phyloP scores from a whole-genome alignment of 2,888 invertebrate species.

The Dromius quadrimaculatus region DNA sequence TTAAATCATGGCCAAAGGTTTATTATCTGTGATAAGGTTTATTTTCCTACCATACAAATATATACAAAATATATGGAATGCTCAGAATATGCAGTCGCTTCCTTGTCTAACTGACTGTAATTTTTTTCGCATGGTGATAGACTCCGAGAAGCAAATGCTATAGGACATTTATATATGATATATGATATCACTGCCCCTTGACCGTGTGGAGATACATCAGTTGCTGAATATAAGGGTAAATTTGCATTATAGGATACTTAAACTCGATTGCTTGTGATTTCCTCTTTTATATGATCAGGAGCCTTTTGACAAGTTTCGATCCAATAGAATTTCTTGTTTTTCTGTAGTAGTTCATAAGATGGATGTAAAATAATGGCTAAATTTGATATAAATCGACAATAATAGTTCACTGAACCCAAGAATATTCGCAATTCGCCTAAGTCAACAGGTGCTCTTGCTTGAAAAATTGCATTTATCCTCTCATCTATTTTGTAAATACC shows the following conservation, averaged over 20 bases:
- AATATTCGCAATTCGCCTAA: conserved; percentile 51
- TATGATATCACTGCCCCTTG: conserved; percentile 60
- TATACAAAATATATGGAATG: conserved; percentile 43
- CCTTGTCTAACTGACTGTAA: conserved; percentile 53
- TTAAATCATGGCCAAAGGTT: conserved; percentile 52
- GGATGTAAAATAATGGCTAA: background rate
- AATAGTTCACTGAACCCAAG: background rate
- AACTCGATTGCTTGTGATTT: background rate
- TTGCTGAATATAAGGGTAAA: conserved; percentile 56
- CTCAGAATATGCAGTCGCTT: conserved; percentile 54
- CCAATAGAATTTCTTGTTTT: background rate
- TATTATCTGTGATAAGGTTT: conserved; percentile 51
- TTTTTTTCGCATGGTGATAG: conserved; percentile 59
- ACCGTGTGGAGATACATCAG: conserved; percentile 61
- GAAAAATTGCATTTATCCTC: conserved; percentile 51
- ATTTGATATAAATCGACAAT: background rate
- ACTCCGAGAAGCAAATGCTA: conserved; percentile 61
- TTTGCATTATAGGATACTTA: background rate
- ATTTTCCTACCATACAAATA: conserved; percentile 52
- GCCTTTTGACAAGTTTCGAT: background rate
- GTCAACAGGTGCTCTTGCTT: conserved; percentile 47
- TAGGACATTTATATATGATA: conserved; percentile 61
- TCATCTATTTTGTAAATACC: conserved; percentile 46
- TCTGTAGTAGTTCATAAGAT: background rate
- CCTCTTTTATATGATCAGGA: background rate